Evolutionary conservation across 2,797 vertebrate species (phyloP).

Genomic region (Gymnothorax reevesii): DNA sequence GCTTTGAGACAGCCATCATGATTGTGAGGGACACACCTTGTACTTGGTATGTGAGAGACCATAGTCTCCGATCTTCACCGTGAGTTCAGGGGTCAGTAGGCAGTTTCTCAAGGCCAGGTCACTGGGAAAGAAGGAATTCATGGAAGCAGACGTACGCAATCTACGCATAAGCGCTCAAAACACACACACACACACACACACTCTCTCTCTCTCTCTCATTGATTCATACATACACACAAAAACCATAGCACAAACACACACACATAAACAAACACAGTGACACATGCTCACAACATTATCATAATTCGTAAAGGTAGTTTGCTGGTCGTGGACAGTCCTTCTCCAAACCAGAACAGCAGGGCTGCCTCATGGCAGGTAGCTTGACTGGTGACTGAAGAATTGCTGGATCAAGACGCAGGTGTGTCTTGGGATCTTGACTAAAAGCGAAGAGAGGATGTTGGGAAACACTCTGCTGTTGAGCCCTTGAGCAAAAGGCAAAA

Average conservation of each 20-base stretch:
- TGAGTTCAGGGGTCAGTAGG: conserved; percentile 88
- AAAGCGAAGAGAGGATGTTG: no score
- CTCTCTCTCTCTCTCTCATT: no score
- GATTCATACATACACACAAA: no score
- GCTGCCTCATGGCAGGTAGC: no score
- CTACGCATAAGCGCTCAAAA: neutral
- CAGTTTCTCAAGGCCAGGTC: conserved; percentile 95
- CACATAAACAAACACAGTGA: no score
- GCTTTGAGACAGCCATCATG: neutral
- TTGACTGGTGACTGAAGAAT: no score
- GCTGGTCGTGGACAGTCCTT: neutral
- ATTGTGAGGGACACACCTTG: conserved; percentile 76
- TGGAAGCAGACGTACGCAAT: neutral
- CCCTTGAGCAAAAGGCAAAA: no score
- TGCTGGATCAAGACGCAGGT: no score
- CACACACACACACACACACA: neutral
- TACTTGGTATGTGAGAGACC: conserved; percentile 91
- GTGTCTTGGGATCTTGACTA: no score
- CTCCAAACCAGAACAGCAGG: neutral
- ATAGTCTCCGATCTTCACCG: conserved; percentile 95
- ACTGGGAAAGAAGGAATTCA: conserved; percentile 59
- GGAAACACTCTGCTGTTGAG: no score
- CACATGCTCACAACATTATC: neutral
- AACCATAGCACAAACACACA: no score
- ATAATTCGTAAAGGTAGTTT: neutral